Conservation (phyloP, 2,888 invertebrate species). For the Melieria omissa region DNA sequence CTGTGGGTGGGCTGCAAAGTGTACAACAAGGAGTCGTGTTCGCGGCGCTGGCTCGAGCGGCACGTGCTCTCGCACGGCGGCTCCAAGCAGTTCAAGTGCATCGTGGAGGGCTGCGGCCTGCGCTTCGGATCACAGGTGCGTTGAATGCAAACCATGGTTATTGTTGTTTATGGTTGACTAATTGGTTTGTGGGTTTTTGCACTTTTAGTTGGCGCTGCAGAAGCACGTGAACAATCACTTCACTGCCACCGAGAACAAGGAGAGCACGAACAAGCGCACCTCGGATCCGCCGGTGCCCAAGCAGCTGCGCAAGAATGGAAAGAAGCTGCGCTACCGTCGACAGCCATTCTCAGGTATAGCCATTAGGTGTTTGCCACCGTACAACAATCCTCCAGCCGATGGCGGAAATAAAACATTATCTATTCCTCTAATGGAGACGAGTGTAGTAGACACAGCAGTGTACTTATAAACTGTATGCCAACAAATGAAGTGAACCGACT, state of each 20-base stretch:
- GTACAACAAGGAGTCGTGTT: conserved; percentile 90
- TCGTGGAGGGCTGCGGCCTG: conserved; percentile 92
- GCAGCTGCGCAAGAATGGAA: conserved; percentile 85
- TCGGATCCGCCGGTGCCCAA: conserved; percentile 82
- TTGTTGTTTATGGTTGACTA: neutral
- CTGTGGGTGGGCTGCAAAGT: conserved; percentile 96
- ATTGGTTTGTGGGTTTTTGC: neutral
- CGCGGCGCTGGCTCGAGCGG: conserved; percentile 91
- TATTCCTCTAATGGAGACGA: neutral
- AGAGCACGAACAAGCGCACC: conserved; percentile 74
- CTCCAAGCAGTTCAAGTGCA: conserved; percentile 94
- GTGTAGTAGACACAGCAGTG: too few relatives aligned
- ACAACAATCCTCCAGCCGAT: too few relatives aligned
- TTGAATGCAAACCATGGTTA: conserved; percentile 41
- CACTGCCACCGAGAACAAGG: conserved; percentile 70
- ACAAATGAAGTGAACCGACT: too few relatives aligned
- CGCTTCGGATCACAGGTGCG: conserved; percentile 87
- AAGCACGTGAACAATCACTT: conserved; percentile 95
- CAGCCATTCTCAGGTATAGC: conserved; percentile 89
- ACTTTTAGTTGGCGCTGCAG: conserved; percentile 74
- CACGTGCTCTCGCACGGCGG: conserved; percentile 92
- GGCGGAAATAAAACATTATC: neutral
- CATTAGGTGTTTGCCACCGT: too few relatives aligned
- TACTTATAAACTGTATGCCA: too few relatives aligned
- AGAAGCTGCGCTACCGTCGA: conserved; percentile 85